Conservation (phyloP, 1,140 invertebrate genomes). For the Campoletis sonorensis region DNA sequence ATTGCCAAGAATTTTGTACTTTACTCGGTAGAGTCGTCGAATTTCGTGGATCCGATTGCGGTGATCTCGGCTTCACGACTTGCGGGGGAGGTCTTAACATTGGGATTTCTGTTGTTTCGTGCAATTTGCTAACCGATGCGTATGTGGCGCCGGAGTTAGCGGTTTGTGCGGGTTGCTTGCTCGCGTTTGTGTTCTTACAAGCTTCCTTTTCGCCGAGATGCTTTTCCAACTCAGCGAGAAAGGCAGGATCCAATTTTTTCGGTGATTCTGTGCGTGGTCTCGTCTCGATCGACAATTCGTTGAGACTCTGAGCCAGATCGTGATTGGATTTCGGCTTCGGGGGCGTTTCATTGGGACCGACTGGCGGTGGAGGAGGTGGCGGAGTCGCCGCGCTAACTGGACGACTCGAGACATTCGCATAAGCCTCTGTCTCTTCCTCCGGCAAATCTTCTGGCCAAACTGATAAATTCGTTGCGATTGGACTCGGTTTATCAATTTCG, state of each 20-base stretch:
- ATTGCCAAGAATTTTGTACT: conserved; percentile 69
- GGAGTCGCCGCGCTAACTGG: conserved; percentile 24
- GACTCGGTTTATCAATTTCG: conserved; percentile 64
- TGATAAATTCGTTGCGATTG: conserved; percentile 50
- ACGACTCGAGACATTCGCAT: conserved; percentile 62
- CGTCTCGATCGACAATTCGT: conserved; percentile 64
- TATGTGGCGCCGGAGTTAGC: conserved; percentile 28
- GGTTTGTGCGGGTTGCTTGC: conserved; percentile 43
- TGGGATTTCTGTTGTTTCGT: conserved; percentile 70
- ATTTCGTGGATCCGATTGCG: conserved; percentile 57
- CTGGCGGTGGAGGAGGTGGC: conserved; percentile 41
- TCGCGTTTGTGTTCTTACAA: conserved; percentile 73
- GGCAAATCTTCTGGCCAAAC: conserved; percentile 70
- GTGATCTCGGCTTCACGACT: conserved; percentile 66
- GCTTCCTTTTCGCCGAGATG: conserved; percentile 78
- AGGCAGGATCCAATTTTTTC: conserved; percentile 77
- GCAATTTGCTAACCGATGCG: conserved; percentile 56
- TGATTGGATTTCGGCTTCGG: conserved; percentile 66
- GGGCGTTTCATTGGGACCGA: conserved; percentile 67
- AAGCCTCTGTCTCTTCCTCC: conserved; percentile 56
- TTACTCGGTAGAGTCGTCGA: conserved; percentile 58
- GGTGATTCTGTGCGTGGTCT: conserved; percentile 56
- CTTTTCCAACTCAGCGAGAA: conserved; percentile 81
- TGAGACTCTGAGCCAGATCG: conserved; percentile 68
- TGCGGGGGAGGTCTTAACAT: conserved; percentile 74